Conservation (phyloP, 2,113 vertebrate genomes). For the Tonatia bakeri region DNA sequence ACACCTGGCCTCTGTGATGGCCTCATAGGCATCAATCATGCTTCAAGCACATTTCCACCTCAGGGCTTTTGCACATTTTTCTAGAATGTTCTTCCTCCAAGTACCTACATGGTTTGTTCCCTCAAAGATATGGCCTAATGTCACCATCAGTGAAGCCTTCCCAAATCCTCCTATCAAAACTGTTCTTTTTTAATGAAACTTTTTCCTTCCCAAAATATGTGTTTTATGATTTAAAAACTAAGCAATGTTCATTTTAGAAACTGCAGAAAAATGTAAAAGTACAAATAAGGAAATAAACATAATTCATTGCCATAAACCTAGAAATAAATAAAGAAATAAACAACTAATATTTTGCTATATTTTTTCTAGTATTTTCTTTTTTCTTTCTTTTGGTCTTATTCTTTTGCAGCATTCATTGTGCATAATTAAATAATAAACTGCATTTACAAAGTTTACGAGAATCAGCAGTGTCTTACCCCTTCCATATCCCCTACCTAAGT, state of each 20-base stretch:
- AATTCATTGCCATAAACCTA: neutral
- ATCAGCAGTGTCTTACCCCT: neutral
- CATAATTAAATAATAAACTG: slow-evolving; percentile 10
- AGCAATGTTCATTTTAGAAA: neutral
- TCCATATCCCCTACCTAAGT: neutral
- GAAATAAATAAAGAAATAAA: neutral
- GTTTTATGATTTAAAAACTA: neutral
- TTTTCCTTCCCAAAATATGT: neutral
- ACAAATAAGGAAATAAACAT: neutral
- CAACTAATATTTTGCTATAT: neutral
- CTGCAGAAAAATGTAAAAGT: neutral
- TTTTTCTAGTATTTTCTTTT: neutral
- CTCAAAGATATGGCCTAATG: neutral
- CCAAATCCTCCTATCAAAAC: neutral
- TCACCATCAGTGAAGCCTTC: neutral
- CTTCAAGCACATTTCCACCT: neutral
- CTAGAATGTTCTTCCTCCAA: neutral
- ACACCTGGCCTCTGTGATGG: neutral
- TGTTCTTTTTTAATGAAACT: neutral
- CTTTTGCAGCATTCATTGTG: neutral
- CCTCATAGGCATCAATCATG: neutral
- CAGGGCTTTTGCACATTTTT: neutral
- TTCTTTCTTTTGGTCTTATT: neutral
- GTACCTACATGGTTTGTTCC: neutral
- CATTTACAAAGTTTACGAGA: neutral